Evolutionary conservation across 2,113 vertebrate genomes (phyloP), one percentile per base, ranked within the genome.

Genomic region (Crotalus tigris): DNA sequence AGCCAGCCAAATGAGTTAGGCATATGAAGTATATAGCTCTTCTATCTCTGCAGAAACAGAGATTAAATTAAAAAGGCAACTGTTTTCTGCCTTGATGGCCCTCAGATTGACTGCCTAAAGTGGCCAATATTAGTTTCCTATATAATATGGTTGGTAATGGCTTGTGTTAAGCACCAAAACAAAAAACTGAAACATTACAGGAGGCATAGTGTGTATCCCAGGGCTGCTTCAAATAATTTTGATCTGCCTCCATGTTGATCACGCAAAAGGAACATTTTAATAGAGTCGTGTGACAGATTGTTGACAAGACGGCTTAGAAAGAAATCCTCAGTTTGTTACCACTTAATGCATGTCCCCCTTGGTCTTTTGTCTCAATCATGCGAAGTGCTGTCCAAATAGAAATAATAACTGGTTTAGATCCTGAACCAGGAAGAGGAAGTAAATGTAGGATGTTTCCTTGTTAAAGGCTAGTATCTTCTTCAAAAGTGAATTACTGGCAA

Each of bases 401-500:
- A 44, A 55, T 88, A 44, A 58, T 88, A 88, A 92, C 64, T 29
- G 90, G 91, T 29, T 89, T 87, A 92, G 94, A 91, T 93, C 85
- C 61, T 26, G n/a, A 94, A 5, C 0, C 92, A 92, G 86, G 33
- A 81, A 44, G 33, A 81, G 33, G 96, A 96, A 55, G 55, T 94
- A 39, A 61, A 69, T 75, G 90, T 54, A 3, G 53, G 13, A 17
- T 69, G 29, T 94, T 91, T 92, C 90, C 69, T 95, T 92, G 64
- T 90, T 94, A 75, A 93, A 85, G 46, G 87, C 53, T 54, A 19
- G 88, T 2, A 64, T 88, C 53, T n/a, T 95, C 92, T 89, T 86
- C 64, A 54, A 17, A 81, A 81, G 19, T 44, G 75, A 44, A 85
- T 92, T 94, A 91, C 81, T 21, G 7, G 33, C 75, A 81, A 81